phyloP scores from a whole-genome alignment of 2,113 vertebrate species.

The Crypturellus undulatus region DNA sequence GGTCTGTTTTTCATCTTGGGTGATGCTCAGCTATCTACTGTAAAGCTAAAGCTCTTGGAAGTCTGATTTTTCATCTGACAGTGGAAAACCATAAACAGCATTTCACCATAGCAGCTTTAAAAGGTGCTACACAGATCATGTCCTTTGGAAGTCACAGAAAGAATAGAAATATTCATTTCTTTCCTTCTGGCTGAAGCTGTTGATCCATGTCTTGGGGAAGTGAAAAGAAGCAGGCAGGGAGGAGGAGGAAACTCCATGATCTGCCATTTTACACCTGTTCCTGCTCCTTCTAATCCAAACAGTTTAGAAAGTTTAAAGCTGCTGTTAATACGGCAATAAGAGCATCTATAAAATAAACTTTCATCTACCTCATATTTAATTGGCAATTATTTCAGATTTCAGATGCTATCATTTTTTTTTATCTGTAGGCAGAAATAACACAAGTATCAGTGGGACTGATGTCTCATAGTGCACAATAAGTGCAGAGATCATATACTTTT shows the following conservation, averaged over 20 bases:
- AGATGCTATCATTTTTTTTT: slow-evolving; percentile 49
- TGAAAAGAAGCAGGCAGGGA: neutral
- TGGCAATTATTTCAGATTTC: slow-evolving; percentile 65
- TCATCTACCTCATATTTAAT: slow-evolving; percentile 38
- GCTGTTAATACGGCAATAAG: neutral
- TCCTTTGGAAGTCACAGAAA: neutral
- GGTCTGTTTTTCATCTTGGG: neutral
- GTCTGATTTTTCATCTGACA: slow-evolving; percentile 6
- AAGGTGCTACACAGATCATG: neutral
- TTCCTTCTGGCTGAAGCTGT: neutral
- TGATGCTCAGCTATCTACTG: neutral
- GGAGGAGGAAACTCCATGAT: neutral
- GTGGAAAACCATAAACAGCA: neutral
- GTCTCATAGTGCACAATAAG: neutral
- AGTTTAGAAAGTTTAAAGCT: neutral
- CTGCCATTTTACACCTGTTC: neutral
- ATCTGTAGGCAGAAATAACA: slow-evolving; percentile 41
- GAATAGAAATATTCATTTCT: slow-evolving; percentile 26
- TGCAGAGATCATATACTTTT: neutral
- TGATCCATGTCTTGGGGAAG: neutral
- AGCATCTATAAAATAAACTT: slow-evolving; percentile 44
- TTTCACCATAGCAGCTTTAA: neutral
- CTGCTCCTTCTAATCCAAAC: neutral
- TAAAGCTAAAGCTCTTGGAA: neutral
- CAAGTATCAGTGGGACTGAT: slow-evolving; percentile 24